Conservation (phyloP, 2,797 vertebrate species). For the Aviceda cuculoides region DNA sequence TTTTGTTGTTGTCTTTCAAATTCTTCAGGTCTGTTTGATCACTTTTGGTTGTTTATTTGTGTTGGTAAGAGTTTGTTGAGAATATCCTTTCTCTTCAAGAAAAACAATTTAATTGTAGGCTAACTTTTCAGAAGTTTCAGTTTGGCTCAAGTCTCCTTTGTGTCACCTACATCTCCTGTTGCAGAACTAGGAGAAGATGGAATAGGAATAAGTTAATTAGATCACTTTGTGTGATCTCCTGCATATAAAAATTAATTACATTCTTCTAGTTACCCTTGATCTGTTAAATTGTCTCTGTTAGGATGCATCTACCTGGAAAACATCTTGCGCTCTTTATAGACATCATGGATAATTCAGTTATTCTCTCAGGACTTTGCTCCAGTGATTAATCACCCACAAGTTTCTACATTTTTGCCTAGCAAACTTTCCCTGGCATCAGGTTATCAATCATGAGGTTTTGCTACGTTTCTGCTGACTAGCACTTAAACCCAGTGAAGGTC, state of each 20-base stretch:
- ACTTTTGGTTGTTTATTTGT: not conserved
- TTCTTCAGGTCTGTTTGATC: not conserved
- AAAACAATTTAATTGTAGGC: not conserved
- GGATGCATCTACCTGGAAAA: not conserved
- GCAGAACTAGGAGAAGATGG: not conserved
- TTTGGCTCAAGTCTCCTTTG: not conserved
- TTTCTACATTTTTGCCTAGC: not conserved
- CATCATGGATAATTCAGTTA: not conserved
- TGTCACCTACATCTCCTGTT: not conserved
- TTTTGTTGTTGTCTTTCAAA: not conserved
- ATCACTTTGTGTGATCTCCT: not conserved
- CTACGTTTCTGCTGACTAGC: not conserved
- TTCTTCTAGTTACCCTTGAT: not conserved
- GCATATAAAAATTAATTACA: not conserved
- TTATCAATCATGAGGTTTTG: not conserved
- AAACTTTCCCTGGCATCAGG: not conserved
- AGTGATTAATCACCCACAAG: not conserved
- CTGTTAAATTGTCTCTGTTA: not conserved
- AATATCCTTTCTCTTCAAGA: not conserved
- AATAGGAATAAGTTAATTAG: not conserved
- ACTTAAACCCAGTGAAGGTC: not conserved
- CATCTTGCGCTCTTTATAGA: not conserved
- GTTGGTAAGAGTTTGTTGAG: not conserved
- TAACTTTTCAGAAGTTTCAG: not conserved
- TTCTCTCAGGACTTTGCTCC: not conserved